Evolutionary conservation across 2,888 invertebrate species (phyloP).

Genomic region (Bedellia somnulentella): DNA sequence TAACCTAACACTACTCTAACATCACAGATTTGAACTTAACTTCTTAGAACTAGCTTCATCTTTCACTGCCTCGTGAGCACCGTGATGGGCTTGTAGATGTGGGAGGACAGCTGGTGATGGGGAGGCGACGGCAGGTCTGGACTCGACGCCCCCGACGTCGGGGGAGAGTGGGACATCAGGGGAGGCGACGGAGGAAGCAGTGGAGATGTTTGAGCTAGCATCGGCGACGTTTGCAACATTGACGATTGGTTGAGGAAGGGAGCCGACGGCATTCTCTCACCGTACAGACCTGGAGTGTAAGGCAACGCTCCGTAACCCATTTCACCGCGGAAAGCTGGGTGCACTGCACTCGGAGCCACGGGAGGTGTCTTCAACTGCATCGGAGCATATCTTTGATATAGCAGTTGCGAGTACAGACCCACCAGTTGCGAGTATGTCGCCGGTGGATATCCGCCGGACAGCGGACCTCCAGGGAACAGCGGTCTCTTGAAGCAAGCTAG

Average conservation of each 20-base stretch:
- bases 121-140: slow-evolving; percentile 40
- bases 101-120: slow-evolving; percentile 39
- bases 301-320: slow-evolving; percentile 39
- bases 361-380: slow-evolving; percentile 56
- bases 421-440: slow-evolving; percentile 61
- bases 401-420: slow-evolving; percentile 62
- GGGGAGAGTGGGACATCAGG: slow-evolving; percentile 30
- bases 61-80: slow-evolving; percentile 57
- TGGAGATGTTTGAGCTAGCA: slow-evolving; percentile 26
- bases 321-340: slow-evolving; percentile 50
- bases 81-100: slow-evolving; percentile 60
- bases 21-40: too few relatives aligned
- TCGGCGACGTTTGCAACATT: slow-evolving; percentile 22
- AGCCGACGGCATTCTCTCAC: slow-evolving; percentile 30
- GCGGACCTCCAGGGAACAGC: slow-evolving; percentile 64
- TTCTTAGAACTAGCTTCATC: too few relatives aligned
- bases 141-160: slow-evolving; percentile 36
- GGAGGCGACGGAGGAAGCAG: slow-evolving; percentile 45
- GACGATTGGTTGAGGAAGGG: slow-evolving; percentile 28
- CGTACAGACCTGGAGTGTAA: slow-evolving; percentile 36
- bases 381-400: slow-evolving; percentile 70
- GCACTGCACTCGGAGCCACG: slow-evolving; percentile 52
- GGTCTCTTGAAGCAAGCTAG: slow-evolving; percentile 87
- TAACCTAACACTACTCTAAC: too few relatives aligned
- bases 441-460: slow-evolving; percentile 61